phyloP scores from a whole-genome alignment of 2,888 invertebrate species.

The Rhorus exstirpatorius region DNA sequence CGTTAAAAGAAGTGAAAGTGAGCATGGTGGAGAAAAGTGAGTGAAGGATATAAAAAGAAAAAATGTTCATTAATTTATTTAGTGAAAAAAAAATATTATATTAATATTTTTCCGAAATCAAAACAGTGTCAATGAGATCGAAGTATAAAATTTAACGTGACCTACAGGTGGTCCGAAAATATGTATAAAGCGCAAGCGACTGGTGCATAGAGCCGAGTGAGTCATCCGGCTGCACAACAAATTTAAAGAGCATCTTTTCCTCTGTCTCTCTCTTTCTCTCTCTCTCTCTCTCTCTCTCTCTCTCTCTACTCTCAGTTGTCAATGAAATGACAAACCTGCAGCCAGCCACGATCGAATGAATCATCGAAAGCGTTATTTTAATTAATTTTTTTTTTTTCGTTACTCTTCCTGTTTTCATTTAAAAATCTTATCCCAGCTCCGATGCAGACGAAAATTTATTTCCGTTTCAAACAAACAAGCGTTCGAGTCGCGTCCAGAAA shows the following conservation, averaged over 20 bases:
- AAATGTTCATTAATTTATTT: neutral
- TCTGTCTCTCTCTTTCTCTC: slow-evolving; percentile 8
- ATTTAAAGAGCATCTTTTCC: slow-evolving; percentile 18
- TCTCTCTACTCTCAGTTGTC: neutral
- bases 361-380: neutral
- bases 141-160: slow-evolving; percentile 29
- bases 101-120: slow-evolving; percentile 4
- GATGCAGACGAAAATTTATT: slow-evolving; percentile 45
- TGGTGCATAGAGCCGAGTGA: slow-evolving; percentile 10
- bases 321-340: slow-evolving; percentile 21
- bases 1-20: slow-evolving; percentile 69
- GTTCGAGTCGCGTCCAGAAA: slow-evolving; percentile 38
- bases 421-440: neutral
- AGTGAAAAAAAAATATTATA: slow-evolving; percentile 13
- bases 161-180: slow-evolving; percentile 53
- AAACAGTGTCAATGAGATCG: slow-evolving; percentile 11
- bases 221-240: slow-evolving; percentile 12
- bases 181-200: slow-evolving; percentile 40
- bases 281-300: slow-evolving; percentile 6
- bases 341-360: slow-evolving; percentile 18
- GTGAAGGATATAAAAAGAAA: too few species aligned
- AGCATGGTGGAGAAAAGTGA: slow-evolving; percentile 84
- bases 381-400: slow-evolving; percentile 12
- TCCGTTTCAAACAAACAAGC: slow-evolving; percentile 59
- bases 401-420: neutral